Percentiles rank a stretch among this genome's conserved stretches.
Evolutionary conservation across 2,888 invertebrate genomes (phyloP).

Genomic region (Chirona hameri): DNA sequence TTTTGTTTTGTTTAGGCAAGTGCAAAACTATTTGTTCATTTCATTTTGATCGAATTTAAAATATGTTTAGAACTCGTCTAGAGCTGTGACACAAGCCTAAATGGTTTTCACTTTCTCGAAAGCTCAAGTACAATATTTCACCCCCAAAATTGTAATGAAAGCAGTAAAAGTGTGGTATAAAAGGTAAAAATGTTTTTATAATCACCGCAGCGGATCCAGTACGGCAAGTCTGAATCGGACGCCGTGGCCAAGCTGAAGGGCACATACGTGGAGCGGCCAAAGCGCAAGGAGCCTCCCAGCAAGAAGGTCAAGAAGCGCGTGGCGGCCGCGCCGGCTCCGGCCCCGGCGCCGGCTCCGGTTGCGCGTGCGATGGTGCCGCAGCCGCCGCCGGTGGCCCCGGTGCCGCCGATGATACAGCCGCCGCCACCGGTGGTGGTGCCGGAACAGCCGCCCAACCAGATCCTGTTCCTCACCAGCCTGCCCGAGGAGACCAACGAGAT

Average conservation of each 20-base stretch:
- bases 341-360: conserved; percentile 61
- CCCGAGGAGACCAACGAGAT: conserved; percentile 98
- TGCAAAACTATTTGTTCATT: no score
- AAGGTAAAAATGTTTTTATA: no score
- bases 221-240: conserved; percentile 91
- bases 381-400: neutral
- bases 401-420: neutral
- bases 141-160: no score
- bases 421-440: conserved; percentile 35
- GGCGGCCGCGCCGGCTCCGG: conserved; percentile 55
- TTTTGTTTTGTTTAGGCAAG: no score
- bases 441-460: conserved; percentile 98
- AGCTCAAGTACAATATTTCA: no score
- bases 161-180: no score
- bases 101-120: no score
- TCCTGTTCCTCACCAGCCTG: conserved; percentile 96
- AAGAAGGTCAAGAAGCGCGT: conserved; percentile 58
- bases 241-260: conserved; percentile 96
- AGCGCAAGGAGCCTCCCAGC: conserved; percentile 67
- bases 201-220: conserved; percentile 80
- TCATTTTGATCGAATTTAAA: no score
- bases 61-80: no score
- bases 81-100: no score
- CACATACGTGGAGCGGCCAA: conserved; percentile 90
- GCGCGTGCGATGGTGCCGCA: conserved; percentile 6